Evolutionary conservation across 1,140 invertebrate species (phyloP), one percentile per base, ranked within the genome.

Genomic region (Helicoverpa armigera): DNA sequence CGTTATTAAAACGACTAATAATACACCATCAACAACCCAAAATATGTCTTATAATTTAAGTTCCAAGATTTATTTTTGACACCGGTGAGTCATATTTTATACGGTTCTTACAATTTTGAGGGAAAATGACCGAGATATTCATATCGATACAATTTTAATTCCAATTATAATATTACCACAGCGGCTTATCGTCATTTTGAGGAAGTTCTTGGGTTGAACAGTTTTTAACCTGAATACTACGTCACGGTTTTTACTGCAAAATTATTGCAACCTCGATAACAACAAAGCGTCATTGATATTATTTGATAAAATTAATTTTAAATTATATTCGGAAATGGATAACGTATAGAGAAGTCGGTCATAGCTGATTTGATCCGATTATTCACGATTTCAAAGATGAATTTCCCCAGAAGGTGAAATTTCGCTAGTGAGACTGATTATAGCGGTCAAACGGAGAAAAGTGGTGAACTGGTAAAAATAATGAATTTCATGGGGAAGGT

Each of bases 61-160:
- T 58, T 48, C 0, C 31, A 50, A 58, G 29, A 77, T 73, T 35
- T 18, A 53, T 54, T 69, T 60, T 5, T n/a, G 16, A 54, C 7
- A 4, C 10, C 50, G 53, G 9, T 2, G 9, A 13, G 16, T 51
- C 43, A 51, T 69, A 10, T 48, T 81, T 85, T 83, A 51, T 63
- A 18, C 76, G 16, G 81, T 79, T 78, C 79, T n/a, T 16, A 16
- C 70, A 72, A 73, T 73, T 81, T 79, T 69, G 70, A 78, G 48
- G 73, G 83, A 89, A 92, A 92, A 89, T 88, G 87, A 83, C 82
- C 88, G 88, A 88, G 92, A 91, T 94, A 88, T 90, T 90, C 82
- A 87, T 90, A 91, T 91, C 92, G 92, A 92, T 91, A 92, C 91
- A 90, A 92, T 90, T 90, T 94, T 90, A 89, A 92, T 92, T 92